Conservation (phyloP, 2,113 vertebrate species). For the Tursiops truncatus region DNA sequence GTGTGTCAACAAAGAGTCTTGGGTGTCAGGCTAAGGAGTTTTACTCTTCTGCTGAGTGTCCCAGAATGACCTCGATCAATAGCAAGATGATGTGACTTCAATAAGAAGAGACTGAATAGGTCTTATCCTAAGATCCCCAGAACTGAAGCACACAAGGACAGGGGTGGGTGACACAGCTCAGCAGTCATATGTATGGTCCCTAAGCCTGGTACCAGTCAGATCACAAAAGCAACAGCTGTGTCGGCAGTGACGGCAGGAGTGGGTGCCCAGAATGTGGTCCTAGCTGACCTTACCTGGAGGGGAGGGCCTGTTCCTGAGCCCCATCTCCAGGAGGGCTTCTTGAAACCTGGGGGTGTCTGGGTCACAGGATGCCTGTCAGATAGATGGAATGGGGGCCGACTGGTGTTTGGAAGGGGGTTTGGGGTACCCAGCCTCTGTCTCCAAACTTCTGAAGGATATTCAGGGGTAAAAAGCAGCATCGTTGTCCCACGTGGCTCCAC, state of each 20-base stretch:
- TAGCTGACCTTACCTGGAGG: too few species aligned
- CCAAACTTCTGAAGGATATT: neutral
- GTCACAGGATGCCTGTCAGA: neutral
- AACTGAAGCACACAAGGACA: neutral
- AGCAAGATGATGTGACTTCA: neutral
- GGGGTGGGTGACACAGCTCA: neutral
- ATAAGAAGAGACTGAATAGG: neutral
- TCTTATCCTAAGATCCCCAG: neutral
- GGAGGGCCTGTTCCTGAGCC: neutral
- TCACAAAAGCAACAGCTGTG: neutral
- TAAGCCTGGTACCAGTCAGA: neutral
- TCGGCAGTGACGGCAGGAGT: too few species aligned
- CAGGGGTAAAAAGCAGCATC: neutral
- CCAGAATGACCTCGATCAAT: neutral
- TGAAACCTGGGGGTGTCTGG: neutral
- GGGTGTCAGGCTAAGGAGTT: neutral
- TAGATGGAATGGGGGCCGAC: neutral
- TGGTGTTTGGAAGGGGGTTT: neutral
- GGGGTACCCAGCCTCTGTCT: neutral
- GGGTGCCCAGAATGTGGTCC: fast-evolving
- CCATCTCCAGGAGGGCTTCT: neutral
- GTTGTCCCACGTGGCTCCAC: neutral
- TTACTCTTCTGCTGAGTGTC: neutral
- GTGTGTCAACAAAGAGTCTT: neutral
- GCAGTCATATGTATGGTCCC: neutral